Evolutionary conservation across 35 echinoderm and acorn worm genomes (phyloP).

Genomic region (Hemicentrotus pulcherrimus): DNA sequence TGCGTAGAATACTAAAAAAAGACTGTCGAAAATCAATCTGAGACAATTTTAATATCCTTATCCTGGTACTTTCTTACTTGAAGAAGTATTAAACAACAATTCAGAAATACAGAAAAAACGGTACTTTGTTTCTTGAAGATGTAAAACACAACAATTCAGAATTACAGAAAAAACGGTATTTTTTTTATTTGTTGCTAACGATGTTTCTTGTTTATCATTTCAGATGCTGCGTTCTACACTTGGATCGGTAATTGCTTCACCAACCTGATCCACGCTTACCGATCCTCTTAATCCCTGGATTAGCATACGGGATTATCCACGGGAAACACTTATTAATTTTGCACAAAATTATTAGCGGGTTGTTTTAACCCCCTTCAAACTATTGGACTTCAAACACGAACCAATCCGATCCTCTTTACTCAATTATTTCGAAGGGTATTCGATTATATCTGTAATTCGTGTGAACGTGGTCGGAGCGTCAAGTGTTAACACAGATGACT

Average conservation of each 20-base stretch:
- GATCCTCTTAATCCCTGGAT: not conserved
- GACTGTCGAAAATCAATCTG: no score
- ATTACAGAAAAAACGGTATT: no score
- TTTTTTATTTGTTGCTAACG: not conserved
- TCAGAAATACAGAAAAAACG: no score
- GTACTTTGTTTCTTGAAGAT: no score
- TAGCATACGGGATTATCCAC: not conserved
- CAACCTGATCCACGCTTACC: not conserved
- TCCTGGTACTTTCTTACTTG: no score
- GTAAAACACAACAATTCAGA: no score
- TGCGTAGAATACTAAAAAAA: no score
- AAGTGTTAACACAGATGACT: not conserved
- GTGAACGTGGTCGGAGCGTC: not conserved
- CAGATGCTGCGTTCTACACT: not conserved
- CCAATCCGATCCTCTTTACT: not conserved
- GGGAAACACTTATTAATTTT: not conserved
- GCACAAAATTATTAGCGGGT: not conserved
- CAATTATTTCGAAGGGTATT: not conserved
- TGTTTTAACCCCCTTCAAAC: not conserved
- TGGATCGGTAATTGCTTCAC: not conserved
- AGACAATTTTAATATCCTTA: no score
- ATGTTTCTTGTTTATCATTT: not conserved
- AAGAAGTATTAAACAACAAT: no score
- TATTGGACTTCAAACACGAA: not conserved
- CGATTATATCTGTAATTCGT: not conserved